These are phyloP conservation scores for Syritta pipiens DNA, from an alignment of 2,888 invertebrate genomes.

Conservation along the genomic window DNA sequence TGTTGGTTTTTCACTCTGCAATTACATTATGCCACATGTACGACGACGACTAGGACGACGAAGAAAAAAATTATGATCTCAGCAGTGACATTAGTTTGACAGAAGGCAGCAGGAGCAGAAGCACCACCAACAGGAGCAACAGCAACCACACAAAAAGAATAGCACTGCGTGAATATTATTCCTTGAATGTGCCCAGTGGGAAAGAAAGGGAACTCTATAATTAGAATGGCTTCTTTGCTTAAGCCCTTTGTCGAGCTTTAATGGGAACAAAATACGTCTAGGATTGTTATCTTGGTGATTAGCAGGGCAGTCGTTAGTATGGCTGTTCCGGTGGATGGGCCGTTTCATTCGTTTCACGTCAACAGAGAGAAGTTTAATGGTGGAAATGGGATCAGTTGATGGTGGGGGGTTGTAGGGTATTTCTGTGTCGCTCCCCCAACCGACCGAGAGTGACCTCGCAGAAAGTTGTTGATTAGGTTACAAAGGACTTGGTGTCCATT, in stretches of 20 bases:
- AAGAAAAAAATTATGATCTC: slow-evolving; percentile 41
- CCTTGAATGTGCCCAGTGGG: no score
- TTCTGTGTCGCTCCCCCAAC: no score
- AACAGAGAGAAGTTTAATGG: no score
- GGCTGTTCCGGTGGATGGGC: not conserved
- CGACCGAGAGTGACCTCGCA: no score
- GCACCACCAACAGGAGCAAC: not conserved
- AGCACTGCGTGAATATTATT: no score
- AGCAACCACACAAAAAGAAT: no score
- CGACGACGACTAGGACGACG: no score
- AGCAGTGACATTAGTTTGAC: slow-evolving; percentile 27
- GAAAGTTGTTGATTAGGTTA: no score
- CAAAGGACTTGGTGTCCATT: no score
- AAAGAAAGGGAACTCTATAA: not conserved
- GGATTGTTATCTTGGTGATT: not conserved
- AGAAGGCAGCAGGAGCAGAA: not conserved
- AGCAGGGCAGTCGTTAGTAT: not conserved
- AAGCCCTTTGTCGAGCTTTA: not conserved
- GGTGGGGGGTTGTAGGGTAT: no score
- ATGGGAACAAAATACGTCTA: not conserved
- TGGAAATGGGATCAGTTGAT: no score
- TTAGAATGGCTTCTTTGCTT: not conserved
- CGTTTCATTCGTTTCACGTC: not conserved
- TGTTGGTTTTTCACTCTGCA: not conserved
- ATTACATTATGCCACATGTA: slow-evolving; percentile 12